Conservation (phyloP, 2,113 vertebrate species). For the Dipodomys ordii region DNA sequence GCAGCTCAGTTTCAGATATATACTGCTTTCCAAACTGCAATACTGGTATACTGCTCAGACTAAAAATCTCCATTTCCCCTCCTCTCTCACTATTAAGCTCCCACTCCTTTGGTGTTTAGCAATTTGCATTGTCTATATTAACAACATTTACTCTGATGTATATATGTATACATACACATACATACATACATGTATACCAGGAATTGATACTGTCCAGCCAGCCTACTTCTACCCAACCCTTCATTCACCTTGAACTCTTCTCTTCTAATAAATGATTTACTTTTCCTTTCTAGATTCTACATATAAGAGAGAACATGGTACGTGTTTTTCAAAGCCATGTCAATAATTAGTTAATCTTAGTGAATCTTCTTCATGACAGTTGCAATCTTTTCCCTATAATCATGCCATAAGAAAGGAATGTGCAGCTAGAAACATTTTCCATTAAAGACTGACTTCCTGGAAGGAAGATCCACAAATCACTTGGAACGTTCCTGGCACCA, state of each 20-base stretch:
- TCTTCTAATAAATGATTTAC: no score
- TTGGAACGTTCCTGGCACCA: conserved; percentile 60
- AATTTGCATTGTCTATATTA: no score
- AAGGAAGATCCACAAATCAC: conserved; percentile 68
- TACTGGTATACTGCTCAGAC: not conserved
- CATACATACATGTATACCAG: no score
- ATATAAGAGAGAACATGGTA: no score
- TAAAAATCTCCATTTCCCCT: not conserved
- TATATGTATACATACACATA: no score
- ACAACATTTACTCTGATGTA: no score
- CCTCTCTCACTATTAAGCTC: no score
- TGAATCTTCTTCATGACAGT: not conserved
- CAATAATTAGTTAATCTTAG: conserved; percentile 28
- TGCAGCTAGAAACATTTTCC: conserved; percentile 46
- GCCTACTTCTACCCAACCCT: no score
- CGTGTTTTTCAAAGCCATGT: conserved; percentile 5
- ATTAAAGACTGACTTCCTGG: conserved; percentile 59
- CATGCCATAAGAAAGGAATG: not conserved
- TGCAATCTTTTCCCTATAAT: not conserved
- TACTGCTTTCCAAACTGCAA: not conserved
- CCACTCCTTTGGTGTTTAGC: no score
- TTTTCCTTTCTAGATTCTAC: no score
- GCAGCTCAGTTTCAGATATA: not conserved
- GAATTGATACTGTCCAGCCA: no score
- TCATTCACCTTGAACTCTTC: no score